These are phyloP conservation scores for Scelioninae gen. 1 DNA, from an alignment of 2,888 invertebrate genomes.

Conservation along the genomic window DNA sequence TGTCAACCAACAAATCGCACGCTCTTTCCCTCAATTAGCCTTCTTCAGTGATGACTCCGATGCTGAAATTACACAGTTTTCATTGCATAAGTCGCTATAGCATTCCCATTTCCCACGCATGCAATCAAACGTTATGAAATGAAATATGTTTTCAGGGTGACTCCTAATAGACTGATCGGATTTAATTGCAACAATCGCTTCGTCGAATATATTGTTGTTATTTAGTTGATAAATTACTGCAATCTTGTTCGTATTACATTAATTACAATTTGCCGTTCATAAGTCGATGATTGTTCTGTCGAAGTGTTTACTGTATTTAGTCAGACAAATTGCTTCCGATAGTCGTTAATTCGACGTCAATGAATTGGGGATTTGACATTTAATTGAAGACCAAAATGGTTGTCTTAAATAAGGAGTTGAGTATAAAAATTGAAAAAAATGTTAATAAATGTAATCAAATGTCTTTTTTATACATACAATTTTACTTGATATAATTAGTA, in stretches of 20 bases:
- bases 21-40: not conserved
- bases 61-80: slow-evolving; percentile 19
- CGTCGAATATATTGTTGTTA: not conserved
- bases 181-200: slow-evolving; percentile 28
- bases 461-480: too few species aligned
- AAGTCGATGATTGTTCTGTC: not conserved
- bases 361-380: too few species aligned
- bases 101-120: slow-evolving; percentile 40
- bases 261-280: slow-evolving; percentile 13
- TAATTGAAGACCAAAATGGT: too few species aligned
- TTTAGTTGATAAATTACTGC: slow-evolving; percentile 13
- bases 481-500: too few species aligned
- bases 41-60: slow-evolving; percentile 32
- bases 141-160: slow-evolving; percentile 27
- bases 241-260: not conserved
- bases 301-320: slow-evolving; percentile 4
- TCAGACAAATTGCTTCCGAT: slow-evolving; percentile 32
- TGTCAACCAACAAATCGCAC: slow-evolving; percentile 23
- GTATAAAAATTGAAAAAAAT: too few species aligned
- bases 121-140: slow-evolving; percentile 15
- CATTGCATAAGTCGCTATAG: slow-evolving; percentile 24
- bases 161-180: slow-evolving; percentile 24
- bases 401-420: too few species aligned
- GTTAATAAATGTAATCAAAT: too few species aligned
- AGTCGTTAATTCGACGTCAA: slow-evolving; percentile 18